phyloP scores from a whole-genome alignment of 2,797 vertebrate species.

The Trematomus bernacchii region DNA sequence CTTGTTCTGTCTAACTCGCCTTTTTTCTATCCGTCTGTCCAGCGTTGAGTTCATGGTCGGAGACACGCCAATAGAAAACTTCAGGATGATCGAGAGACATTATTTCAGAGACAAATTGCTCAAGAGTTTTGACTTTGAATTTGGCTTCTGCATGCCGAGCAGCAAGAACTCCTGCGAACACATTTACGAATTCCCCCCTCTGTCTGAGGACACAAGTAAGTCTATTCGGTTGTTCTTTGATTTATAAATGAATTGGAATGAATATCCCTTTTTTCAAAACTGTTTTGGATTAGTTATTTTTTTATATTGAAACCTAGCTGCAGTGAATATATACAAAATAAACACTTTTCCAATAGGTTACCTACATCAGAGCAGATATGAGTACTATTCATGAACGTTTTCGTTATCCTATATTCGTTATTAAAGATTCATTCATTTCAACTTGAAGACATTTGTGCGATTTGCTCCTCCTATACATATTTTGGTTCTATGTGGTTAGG shows the following conservation, averaged over 20 bases:
- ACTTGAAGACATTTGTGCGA: too few species aligned
- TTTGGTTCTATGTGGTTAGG: too few species aligned
- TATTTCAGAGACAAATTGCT: slow-evolving; percentile 96
- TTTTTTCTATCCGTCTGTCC: slow-evolving; percentile 17
- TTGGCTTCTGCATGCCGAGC: slow-evolving; percentile 98
- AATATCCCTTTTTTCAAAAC: not conserved
- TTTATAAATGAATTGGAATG: not conserved
- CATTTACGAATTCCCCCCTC: slow-evolving; percentile 97
- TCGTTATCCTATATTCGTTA: too few species aligned
- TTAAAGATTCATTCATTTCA: too few species aligned
- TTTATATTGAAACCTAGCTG: too few species aligned
- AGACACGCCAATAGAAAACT: slow-evolving; percentile 96
- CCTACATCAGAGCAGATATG: too few species aligned
- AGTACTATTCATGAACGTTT: too few species aligned
- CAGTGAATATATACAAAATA: too few species aligned
- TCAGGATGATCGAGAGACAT: slow-evolving; percentile 98
- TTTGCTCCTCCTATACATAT: too few species aligned
- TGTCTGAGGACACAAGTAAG: slow-evolving; percentile 97
- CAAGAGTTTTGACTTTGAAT: slow-evolving; percentile 99
- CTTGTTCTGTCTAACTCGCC: too few species aligned
- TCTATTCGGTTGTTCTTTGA: slow-evolving; percentile 8
- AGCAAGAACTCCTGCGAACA: slow-evolving; percentile 99
- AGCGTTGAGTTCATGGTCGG: slow-evolving; percentile 98
- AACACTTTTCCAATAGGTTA: too few species aligned
- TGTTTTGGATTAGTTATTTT: not conserved